Evolutionary conservation across 2,113 vertebrate species (phyloP).

Genomic region (Antechinus flavipes): DNA sequence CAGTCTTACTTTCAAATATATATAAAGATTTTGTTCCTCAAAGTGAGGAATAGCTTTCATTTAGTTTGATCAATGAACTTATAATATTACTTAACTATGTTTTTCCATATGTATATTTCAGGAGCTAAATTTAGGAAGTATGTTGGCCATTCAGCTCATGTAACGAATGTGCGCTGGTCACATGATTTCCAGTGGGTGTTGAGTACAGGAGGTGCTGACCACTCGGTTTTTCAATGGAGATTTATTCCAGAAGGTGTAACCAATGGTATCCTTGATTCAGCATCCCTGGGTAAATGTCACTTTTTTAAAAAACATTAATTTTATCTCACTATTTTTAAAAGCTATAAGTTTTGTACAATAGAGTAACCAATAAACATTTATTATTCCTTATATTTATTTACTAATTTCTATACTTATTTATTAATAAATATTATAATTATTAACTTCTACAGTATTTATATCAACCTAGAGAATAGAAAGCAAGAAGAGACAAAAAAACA

Average conservation of each 20-base stretch:
- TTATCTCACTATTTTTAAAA: conserved; percentile 41
- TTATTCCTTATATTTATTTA: no score
- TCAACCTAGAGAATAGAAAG: no score
- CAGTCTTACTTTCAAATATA: conserved; percentile 30
- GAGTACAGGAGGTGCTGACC: conserved; percentile 97
- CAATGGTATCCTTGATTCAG: conserved; percentile 91
- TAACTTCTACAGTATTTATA: neutral
- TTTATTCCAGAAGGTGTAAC: conserved; percentile 95
- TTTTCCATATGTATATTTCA: conserved; percentile 75
- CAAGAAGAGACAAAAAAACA: neutral
- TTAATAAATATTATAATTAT: conserved; percentile 25
- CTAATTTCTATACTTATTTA: neutral
- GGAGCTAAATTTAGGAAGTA: conserved; percentile 98
- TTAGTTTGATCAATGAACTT: conserved; percentile 1
- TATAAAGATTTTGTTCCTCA: conserved; percentile 40
- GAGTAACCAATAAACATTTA: conserved; percentile 26
- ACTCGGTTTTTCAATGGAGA: conserved; percentile 98
- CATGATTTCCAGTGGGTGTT: conserved; percentile 97
- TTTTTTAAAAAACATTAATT: conserved; percentile 3
- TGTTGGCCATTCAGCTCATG: conserved; percentile 96
- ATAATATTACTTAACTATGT: neutral
- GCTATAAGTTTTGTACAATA: conserved; percentile 32
- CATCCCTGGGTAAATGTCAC: conserved; percentile 89
- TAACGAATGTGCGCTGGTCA: conserved; percentile 97
- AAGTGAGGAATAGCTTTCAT: conserved; percentile 17